Evolutionary conservation across 2,113 vertebrate genomes (phyloP).

Genomic region (Cynopterus brachyotis): DNA sequence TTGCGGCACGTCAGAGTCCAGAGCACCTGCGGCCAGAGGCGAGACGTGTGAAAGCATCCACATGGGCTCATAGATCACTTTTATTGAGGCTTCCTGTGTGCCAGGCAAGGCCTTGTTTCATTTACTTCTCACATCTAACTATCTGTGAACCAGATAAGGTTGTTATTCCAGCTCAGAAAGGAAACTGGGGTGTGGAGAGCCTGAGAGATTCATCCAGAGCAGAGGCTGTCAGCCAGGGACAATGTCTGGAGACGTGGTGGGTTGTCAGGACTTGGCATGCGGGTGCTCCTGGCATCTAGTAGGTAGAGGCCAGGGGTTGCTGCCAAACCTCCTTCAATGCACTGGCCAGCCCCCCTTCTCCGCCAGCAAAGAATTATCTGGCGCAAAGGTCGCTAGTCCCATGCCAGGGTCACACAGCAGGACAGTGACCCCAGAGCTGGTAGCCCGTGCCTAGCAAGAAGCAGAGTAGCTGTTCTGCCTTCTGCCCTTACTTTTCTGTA

Average conservation of each 20-base stretch:
- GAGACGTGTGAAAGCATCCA: rapidly evolving
- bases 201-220: neutral
- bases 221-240: neutral
- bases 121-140: neutral
- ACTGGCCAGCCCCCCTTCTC: rapidly evolving
- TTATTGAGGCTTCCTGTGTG: neutral
- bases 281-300: neutral
- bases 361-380: rapidly evolving
- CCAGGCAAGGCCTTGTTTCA: neutral
- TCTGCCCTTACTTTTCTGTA: neutral
- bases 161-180: neutral
- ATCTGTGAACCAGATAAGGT: neutral
- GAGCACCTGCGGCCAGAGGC: neutral
- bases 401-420: too few relatives aligned
- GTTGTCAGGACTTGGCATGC: neutral
- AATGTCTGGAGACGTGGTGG: neutral
- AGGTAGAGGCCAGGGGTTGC: neutral
- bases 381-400: too few relatives aligned
- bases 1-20: rapidly evolving
- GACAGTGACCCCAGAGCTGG: neutral
- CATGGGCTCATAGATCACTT: neutral
- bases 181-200: neutral
- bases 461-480: rapidly evolving
- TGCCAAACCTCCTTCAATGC: rapidly evolving
- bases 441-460: rapidly evolving